Percentiles rank a stretch among this genome's conserved stretches.
Evolutionary conservation across 2,113 vertebrate species (phyloP).

Genomic region (Calyptomena viridis): DNA sequence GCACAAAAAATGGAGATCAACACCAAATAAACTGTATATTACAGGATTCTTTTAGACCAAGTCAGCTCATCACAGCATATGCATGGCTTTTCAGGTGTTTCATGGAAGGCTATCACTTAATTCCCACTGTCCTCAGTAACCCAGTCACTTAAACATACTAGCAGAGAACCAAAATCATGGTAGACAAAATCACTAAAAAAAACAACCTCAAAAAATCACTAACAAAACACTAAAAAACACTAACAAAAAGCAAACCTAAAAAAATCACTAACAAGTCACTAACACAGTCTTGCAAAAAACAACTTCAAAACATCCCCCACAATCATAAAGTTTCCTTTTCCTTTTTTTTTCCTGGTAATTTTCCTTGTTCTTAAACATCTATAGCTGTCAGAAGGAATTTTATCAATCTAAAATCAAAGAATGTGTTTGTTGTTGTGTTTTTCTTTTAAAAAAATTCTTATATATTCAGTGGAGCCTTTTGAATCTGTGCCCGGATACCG

Average conservation of each 20-base stretch:
- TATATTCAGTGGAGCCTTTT: constrained; percentile 10
- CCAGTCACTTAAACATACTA: background rate
- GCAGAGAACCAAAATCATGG: background rate
- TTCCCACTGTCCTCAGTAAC: background rate
- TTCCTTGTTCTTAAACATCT: constrained; percentile 14
- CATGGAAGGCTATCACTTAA: background rate
- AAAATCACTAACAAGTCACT: background rate
- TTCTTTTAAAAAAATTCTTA: background rate
- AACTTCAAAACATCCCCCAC: background rate
- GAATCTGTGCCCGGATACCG: constrained; percentile 33
- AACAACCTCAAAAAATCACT: background rate
- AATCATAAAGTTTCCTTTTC: background rate
- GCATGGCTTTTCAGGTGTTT: background rate
- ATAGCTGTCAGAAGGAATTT: background rate
- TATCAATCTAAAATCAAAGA: constrained; percentile 17
- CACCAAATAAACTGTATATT: background rate
- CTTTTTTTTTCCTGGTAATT: background rate
- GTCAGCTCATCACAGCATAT: background rate
- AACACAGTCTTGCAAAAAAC: background rate
- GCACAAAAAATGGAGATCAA: background rate
- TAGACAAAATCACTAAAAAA: background rate
- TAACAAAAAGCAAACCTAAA: no score
- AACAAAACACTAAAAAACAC: background rate
- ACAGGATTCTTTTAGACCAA: background rate
- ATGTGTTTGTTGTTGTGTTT: constrained; percentile 5